A percentile compares a stretch with the other conserved stretches of the same genome.
phyloP scores from a whole-genome alignment of 2,113 vertebrate genomes.

The Anolis carolinensis region DNA sequence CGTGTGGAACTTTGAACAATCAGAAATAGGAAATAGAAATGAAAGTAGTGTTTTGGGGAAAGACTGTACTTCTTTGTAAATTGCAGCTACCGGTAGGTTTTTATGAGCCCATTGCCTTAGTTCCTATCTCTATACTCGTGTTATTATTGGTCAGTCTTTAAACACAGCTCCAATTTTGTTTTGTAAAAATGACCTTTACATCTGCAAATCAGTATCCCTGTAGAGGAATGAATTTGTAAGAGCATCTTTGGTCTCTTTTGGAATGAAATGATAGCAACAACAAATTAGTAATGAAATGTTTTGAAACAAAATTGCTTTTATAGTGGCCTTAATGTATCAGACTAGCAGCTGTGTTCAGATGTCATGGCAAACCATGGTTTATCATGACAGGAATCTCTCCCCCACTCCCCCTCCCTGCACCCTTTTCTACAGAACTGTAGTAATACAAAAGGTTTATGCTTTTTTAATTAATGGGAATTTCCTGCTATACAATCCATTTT shows the following conservation, averaged over 20 bases:
- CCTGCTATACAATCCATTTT: no score
- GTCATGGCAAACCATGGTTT: neutral
- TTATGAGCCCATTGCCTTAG: neutral
- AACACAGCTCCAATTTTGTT: slow-evolving; percentile 48
- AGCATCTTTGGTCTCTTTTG: slow-evolving; percentile 2
- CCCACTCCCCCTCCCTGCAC: neutral
- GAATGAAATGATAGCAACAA: slow-evolving; percentile 8
- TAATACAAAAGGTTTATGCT: neutral
- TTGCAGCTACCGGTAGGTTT: neutral
- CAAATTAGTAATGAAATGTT: slow-evolving; percentile 38
- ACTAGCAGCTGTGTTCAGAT: neutral
- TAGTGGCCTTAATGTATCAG: neutral
- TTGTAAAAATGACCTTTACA: slow-evolving; percentile 44
- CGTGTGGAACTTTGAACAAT: neutral
- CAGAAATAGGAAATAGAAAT: slow-evolving; percentile 8
- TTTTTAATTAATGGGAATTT: no score
- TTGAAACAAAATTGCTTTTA: slow-evolving; percentile 16
- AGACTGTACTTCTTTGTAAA: slow-evolving; percentile 37
- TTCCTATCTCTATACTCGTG: neutral
- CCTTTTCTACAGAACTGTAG: neutral
- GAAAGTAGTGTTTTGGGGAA: slow-evolving; percentile 34
- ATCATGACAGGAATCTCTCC: neutral
- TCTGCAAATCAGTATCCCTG: slow-evolving; percentile 28
- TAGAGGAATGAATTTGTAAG: slow-evolving; percentile 30
- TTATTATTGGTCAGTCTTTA: neutral